Conservation (phyloP, 2,797 vertebrate species). For the Lutjanus argentimaculatus region DNA sequence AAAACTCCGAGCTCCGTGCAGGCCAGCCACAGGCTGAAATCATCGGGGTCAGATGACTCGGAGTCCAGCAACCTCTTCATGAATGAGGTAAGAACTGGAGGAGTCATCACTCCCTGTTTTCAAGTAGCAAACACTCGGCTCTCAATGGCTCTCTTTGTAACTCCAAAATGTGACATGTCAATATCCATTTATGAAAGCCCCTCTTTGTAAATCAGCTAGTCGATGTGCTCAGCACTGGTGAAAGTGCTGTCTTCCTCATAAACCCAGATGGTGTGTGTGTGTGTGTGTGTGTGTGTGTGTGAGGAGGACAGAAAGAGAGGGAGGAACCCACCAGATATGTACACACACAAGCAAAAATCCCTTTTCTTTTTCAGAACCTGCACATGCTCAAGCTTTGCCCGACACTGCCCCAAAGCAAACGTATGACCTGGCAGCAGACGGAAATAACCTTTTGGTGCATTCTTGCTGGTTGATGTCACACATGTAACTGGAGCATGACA, state of each 20-base stretch:
- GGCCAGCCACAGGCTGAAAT: conserved; percentile 39
- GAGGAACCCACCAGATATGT: neutral
- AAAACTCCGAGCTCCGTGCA: conserved; percentile 15
- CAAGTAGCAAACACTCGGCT: conserved; percentile 60
- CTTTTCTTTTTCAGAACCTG: conserved; percentile 9
- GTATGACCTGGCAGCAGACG: conserved; percentile 46
- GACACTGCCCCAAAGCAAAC: conserved; percentile 42
- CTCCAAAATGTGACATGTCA: conserved; percentile 69
- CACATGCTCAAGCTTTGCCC: conserved; percentile 36
- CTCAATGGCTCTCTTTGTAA: conserved; percentile 77
- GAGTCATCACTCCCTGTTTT: conserved; percentile 73
- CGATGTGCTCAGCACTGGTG: conserved; percentile 27
- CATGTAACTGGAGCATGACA: conserved; percentile 44
- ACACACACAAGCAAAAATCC: neutral
- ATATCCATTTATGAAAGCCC: conserved; percentile 75
- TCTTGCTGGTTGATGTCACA: conserved; percentile 67
- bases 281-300: neutral
- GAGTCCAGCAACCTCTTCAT: conserved; percentile 42
- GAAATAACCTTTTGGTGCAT: conserved; percentile 66
- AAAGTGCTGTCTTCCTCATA: conserved; percentile 40
- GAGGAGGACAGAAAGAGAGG: conserved; percentile 18
- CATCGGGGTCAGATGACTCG: conserved; percentile 69
- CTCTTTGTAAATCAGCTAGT: conserved; percentile 67
- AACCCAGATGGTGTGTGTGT: conserved; percentile 7
- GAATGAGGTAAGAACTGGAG: conserved; percentile 62